Percentiles rank a stretch among this genome's conserved stretches.
Conservation (phyloP, 2,888 invertebrate species). For the Coelopa pilipes region DNA sequence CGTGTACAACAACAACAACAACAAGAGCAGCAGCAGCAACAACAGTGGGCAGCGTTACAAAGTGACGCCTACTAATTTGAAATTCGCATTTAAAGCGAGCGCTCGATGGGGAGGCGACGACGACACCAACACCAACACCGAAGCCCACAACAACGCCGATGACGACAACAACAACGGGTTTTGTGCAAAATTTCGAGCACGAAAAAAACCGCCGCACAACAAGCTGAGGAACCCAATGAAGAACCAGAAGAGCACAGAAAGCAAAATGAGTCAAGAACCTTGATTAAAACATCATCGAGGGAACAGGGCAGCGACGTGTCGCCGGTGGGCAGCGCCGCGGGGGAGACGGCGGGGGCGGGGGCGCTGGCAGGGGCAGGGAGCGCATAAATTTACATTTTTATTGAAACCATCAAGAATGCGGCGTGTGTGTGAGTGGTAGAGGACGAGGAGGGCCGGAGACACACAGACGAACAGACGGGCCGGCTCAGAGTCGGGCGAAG, state of each 20-base stretch:
- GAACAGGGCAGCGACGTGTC: constrained; percentile 18
- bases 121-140: background rate
- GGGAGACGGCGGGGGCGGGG: background rate
- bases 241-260: background rate
- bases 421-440: background rate
- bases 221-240: background rate
- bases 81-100: constrained; percentile 26
- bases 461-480: no score
- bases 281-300: constrained; percentile 32
- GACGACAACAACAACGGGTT: background rate
- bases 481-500: no score
- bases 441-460: background rate
- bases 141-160: background rate
- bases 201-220: background rate
- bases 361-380: background rate
- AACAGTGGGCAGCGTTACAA: background rate
- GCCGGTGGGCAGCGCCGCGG: background rate
- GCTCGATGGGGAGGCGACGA: constrained; percentile 8
- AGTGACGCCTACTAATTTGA: constrained; percentile 32
- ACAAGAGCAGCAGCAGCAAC: constrained; percentile 8
- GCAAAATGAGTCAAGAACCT: background rate
- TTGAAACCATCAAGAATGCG: constrained; percentile 28
- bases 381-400: constrained; percentile 42
- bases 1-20: constrained; percentile 16
- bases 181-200: background rate